phyloP scores from a whole-genome alignment of 2,113 vertebrate species.

The Platichthys stellatus region DNA sequence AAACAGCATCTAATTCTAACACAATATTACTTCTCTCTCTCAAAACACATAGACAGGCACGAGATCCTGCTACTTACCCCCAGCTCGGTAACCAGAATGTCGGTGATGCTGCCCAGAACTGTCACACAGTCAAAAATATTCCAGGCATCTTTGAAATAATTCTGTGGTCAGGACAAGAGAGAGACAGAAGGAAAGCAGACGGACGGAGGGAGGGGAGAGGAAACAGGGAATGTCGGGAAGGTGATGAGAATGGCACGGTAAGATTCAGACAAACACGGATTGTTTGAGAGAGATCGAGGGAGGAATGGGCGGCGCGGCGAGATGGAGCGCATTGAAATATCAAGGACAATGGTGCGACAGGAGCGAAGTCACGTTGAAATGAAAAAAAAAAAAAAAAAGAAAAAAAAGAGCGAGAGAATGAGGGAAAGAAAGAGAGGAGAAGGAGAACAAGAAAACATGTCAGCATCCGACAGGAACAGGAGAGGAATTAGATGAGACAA shows the following conservation, averaged over 20 bases:
- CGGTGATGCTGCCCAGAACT: slow-evolving; percentile 96
- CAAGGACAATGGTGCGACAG: not conserved
- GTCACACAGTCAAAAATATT: slow-evolving; percentile 98
- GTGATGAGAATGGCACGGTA: slow-evolving; percentile 1
- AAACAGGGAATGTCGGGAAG: not conserved
- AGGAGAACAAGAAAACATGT: slow-evolving; percentile 13
- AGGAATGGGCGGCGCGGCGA: not conserved
- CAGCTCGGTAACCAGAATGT: slow-evolving; percentile 95
- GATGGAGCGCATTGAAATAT: slow-evolving; percentile 12
- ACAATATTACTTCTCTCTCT: not conserved
- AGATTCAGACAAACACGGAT: not conserved
- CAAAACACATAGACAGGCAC: not conserved
- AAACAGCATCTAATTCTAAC: not conserved
- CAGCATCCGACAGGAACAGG: slow-evolving; percentile 43
- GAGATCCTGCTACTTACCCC: slow-evolving; percentile 86
- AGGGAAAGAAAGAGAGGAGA: slow-evolving; percentile 13
- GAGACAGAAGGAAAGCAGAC: slow-evolving; percentile 6
- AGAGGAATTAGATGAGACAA: slow-evolving; percentile 65
- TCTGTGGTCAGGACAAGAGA: slow-evolving; percentile 76
- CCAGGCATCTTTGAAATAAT: slow-evolving; percentile 98
- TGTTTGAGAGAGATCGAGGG: not conserved
- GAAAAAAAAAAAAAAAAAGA: not conserved
- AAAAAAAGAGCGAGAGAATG: slow-evolving; percentile 1
- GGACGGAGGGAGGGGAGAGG: not conserved
- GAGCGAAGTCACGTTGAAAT: not conserved